Conservation (phyloP, 2,797 vertebrate genomes). For the Liparis tanakae region DNA sequence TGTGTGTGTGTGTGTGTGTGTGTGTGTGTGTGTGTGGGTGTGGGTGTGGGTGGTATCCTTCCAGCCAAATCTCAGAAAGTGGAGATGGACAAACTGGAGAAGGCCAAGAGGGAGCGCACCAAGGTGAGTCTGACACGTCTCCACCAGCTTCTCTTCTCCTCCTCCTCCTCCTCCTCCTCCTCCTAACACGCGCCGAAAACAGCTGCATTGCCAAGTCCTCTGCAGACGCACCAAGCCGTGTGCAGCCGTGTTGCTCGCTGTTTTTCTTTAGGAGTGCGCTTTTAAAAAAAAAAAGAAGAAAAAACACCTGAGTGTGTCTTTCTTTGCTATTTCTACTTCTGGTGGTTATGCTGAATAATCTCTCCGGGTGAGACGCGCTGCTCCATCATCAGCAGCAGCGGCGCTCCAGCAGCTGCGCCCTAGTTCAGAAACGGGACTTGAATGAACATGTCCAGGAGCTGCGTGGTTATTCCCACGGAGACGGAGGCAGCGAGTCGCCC, state of each 20-base stretch:
- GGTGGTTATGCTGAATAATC: neutral
- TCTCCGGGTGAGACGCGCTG: constrained; percentile 13
- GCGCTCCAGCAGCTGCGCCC: constrained; percentile 21
- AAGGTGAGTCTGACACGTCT: constrained; percentile 86
- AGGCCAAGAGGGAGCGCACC: constrained; percentile 96
- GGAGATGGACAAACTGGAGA: constrained; percentile 99
- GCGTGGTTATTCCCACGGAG: neutral
- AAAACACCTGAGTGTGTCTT: neutral
- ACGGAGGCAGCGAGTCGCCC: neutral
- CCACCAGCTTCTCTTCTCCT: constrained; percentile 52
- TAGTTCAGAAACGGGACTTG: constrained; percentile 31
- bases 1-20: neutral
- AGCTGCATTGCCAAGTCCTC: constrained; percentile 32
- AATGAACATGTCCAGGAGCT: constrained; percentile 42
- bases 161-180: constrained; percentile 30
- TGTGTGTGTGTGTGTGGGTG: neutral
- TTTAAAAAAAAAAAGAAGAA: neutral
- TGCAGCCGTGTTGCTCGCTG: neutral
- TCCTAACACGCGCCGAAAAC: constrained; percentile 18
- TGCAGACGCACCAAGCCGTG: constrained; percentile 5
- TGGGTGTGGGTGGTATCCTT: constrained; percentile 14
- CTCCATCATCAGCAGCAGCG: constrained; percentile 28
- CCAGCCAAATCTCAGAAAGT: constrained; percentile 96
- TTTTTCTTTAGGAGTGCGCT: neutral
- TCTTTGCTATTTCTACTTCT: neutral